Conservation (phyloP, 1,140 invertebrate species). For the Scaptodrosophila lebanonensis region DNA sequence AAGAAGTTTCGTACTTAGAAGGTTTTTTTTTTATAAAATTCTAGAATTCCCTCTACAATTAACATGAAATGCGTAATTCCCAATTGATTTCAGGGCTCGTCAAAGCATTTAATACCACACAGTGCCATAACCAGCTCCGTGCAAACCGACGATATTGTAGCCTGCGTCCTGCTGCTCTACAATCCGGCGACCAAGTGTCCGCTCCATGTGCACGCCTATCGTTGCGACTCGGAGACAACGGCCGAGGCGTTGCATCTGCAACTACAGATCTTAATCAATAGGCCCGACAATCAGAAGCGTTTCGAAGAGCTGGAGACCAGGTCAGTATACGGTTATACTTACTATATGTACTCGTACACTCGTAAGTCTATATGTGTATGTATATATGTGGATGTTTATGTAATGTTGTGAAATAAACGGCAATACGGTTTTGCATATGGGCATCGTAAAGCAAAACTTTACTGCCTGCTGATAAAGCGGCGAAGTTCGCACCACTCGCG, state of each 20-base stretch:
- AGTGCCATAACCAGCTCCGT: constrained; percentile 92
- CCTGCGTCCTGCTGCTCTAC: constrained; percentile 91
- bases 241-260: constrained; percentile 90
- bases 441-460: too few species aligned
- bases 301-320: constrained; percentile 86
- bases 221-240: constrained; percentile 95
- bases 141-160: constrained; percentile 92
- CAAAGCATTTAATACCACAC: constrained; percentile 97
- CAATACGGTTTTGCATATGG: too few species aligned
- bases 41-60: too few species aligned
- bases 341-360: too few species aligned
- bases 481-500: too few species aligned
- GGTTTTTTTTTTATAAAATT: too few species aligned
- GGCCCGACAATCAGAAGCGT: constrained; percentile 92
- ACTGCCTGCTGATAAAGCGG: too few species aligned
- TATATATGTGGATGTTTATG: too few species aligned
- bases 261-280: constrained; percentile 87
- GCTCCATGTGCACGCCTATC: constrained; percentile 95
- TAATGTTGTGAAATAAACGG: too few species aligned
- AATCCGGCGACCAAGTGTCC: constrained; percentile 92
- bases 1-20: too few species aligned
- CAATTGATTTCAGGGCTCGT: constrained; percentile 79
- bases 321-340: constrained; percentile 24
- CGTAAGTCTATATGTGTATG: too few species aligned
- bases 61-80: too few species aligned